Evolutionary conservation across 2,113 vertebrate species (phyloP), one percentile per base, ranked within the genome.

Genomic region (Corythornis cristatus): DNA sequence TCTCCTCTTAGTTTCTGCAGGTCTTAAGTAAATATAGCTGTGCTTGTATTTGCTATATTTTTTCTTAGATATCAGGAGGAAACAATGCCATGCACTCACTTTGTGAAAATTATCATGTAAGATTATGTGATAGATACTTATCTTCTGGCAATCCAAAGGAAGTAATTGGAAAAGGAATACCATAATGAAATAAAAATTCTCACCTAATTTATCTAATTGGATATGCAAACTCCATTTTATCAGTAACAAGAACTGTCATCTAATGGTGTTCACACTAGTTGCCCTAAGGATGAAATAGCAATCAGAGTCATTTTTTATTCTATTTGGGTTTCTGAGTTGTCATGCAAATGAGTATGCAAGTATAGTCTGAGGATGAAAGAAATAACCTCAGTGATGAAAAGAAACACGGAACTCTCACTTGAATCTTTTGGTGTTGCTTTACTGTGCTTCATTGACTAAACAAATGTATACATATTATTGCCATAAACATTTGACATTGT

Each of bases 341-440:
- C 77, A 65, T 65, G 74, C 50, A 93, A 86, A 93, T 90, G 33
- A 83, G 21, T 61, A 94, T 81, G 46, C 68, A 73, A 76, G 51
- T 70, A 13, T 19, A 84, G 64, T 83, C 54, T 40, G 12, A 70
- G 65, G 75, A 54, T 83, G 78, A 91, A 85, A 64, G 80, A 45
- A 70, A 83, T 80, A 74, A 77, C 25, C 56, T 79, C 83, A 75
- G 57, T 68, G 26, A 65, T 92, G 56, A 95, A 53, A 33, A 68
- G 28, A 93, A 90, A 94, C 31, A 48, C 37, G 50, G 88, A 93
- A 87, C 72, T 90, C 70, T 85, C 56, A 76, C 83, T 50, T 83
- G 43, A 75, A 46, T 35, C 29, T 64, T 87, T 91, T 79, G 45
- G 50, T 89, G 48, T 28, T 92, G 65, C 37, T 83, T 58, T 86